These are phyloP conservation scores for Limnephilus marmoratus DNA, from an alignment of 2,888 invertebrate genomes.

Conservation along the genomic window DNA sequence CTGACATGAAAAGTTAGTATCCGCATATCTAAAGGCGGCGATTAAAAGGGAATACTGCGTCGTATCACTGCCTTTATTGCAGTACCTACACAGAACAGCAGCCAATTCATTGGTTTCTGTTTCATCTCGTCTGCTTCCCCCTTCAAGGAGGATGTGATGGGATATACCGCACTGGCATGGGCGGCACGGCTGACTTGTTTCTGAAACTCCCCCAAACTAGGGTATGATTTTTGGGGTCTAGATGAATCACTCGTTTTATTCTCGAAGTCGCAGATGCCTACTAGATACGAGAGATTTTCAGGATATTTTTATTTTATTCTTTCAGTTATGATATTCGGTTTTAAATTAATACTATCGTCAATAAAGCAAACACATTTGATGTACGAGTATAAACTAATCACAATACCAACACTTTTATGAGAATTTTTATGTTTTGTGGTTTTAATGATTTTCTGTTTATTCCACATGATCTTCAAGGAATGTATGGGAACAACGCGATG, in stretches of 20 bases:
- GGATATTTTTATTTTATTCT: not conserved
- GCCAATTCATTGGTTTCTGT: constrained; percentile 31
- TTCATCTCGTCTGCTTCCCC: constrained; percentile 18
- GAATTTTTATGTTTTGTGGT: not conserved
- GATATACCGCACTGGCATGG: not conserved
- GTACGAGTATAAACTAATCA: not conserved
- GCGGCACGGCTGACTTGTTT: constrained; percentile 23
- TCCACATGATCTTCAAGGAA: not conserved
- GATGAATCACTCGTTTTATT: constrained; percentile 34
- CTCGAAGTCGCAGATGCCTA: not conserved
- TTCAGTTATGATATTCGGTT: not conserved
- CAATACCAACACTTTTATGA: too few species aligned
- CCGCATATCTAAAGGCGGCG: not conserved
- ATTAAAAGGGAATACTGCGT: constrained; percentile 22
- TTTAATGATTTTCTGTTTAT: not conserved
- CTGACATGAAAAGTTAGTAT: not conserved
- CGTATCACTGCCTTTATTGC: constrained; percentile 34
- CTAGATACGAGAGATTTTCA: not conserved
- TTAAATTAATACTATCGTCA: not conserved
- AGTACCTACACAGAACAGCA: constrained; percentile 10
- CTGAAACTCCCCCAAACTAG: not conserved
- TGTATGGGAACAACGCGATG: not conserved
- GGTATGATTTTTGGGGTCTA: constrained; percentile 29
- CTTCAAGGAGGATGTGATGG: not conserved
- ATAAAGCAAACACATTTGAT: not conserved